A percentile compares a stretch with the other conserved stretches of the same genome.
These are phyloP conservation scores for Phrynocephalus guinanensis DNA, from an alignment of 2,797 vertebrate species.

Conservation along the genomic window DNA sequence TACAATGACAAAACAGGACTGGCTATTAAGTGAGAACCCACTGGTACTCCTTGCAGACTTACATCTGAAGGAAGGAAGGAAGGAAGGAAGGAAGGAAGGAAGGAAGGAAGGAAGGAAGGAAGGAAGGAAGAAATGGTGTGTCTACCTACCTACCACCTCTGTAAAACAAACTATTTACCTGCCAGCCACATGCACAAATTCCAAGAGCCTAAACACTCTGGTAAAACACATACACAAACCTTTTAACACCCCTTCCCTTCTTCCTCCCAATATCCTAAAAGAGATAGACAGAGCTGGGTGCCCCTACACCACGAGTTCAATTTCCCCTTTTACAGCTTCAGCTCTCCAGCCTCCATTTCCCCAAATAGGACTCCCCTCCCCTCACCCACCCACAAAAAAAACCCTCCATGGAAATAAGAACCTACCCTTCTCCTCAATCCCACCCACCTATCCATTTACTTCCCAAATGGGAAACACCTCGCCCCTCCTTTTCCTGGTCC, in stretches of 20 bases:
- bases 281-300: background rate
- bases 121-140: too few species aligned
- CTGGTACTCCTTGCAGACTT: background rate
- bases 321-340: background rate
- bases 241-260: background rate
- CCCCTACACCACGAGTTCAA: background rate
- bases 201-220: background rate
- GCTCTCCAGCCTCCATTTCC: background rate
- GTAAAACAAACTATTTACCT: background rate
- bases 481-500: background rate
- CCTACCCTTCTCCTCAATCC: background rate
- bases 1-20: background rate
- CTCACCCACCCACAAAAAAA: background rate
- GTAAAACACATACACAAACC: background rate
- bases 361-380: background rate
- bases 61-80: background rate
- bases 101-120: too few species aligned
- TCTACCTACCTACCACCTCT: background rate
- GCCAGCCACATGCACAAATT: background rate
- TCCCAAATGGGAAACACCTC: background rate
- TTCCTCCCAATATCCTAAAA: background rate
- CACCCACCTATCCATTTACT: background rate
- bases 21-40: background rate
- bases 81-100: too few species aligned
- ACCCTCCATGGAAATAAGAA: slow-evolving; percentile 2